These are phyloP conservation scores for Sacculina carcini DNA, from an alignment of 2,888 invertebrate species.

Conservation along the genomic window DNA sequence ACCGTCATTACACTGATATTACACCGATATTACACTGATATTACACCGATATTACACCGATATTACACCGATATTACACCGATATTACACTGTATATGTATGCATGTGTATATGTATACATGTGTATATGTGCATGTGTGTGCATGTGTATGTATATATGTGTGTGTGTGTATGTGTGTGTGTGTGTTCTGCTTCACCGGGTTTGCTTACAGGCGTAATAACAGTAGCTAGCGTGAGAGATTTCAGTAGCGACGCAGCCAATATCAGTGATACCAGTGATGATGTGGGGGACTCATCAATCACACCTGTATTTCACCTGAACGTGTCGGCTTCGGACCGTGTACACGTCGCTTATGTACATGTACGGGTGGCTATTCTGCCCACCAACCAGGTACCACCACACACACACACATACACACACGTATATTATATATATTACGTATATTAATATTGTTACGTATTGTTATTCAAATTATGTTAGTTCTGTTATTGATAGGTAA, in stretches of 20 bases:
- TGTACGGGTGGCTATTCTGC: constrained; percentile 18
- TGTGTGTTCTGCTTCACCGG: too few species aligned
- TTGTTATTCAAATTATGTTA: too few species aligned
- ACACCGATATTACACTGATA: too few species aligned
- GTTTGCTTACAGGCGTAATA: constrained; percentile 34
- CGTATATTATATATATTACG: too few species aligned
- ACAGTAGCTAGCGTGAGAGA: constrained; percentile 45
- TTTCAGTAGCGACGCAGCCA: constrained; percentile 34
- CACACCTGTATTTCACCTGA: constrained; percentile 45
- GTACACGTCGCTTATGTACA: constrained; percentile 63
- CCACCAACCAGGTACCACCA: constrained; percentile 1
- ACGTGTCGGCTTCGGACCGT: constrained; percentile 84
- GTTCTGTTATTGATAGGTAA: too few species aligned
- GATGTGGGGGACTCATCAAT: too few species aligned
- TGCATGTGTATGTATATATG: constrained; percentile 2
- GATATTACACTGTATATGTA: neutral
- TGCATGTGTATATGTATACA: constrained; percentile 3
- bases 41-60: too few species aligned
- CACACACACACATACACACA: too few species aligned
- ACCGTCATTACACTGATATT: too few species aligned
- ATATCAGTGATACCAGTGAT: too few species aligned
- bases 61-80: neutral
- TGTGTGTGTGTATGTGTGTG: constrained; percentile 4
- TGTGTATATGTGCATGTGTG: neutral
- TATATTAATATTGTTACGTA: too few species aligned